phyloP scores from a whole-genome alignment of 2,888 invertebrate species.

The Campopleginae sp. region DNA sequence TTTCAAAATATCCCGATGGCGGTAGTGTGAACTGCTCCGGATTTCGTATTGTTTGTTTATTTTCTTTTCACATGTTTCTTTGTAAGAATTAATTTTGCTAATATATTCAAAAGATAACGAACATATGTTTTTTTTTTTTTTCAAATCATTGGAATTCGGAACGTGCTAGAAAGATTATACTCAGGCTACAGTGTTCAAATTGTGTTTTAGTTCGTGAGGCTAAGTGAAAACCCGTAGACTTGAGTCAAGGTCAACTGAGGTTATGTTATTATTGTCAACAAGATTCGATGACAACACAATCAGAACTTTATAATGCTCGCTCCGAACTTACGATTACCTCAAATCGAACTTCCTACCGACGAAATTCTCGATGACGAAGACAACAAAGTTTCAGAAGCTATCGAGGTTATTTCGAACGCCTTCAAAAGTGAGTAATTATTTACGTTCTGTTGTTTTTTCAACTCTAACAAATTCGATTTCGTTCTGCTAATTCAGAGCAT shows the following conservation, averaged over 20 bases:
- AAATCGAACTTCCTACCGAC: constrained; percentile 49
- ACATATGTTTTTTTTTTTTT: neutral
- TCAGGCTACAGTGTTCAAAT: neutral
- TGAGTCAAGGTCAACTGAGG: neutral
- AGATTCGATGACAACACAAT: constrained; percentile 21
- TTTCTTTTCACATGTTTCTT: neutral
- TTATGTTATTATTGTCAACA: neutral
- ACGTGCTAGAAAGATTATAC: neutral
- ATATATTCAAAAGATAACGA: neutral
- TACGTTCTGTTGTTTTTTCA: neutral
- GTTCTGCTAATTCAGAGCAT: neutral
- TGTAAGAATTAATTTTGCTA: neutral
- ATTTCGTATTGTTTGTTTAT: neutral
- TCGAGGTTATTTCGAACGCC: constrained; percentile 34
- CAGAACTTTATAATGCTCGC: constrained; percentile 28
- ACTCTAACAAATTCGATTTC: neutral
- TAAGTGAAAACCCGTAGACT: neutral
- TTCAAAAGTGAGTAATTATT: constrained; percentile 51
- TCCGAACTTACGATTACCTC: constrained; percentile 39
- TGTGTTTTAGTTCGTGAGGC: neutral
- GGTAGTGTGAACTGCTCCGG: neutral
- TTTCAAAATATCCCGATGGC: neutral
- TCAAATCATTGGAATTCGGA: neutral
- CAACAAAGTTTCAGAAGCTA: constrained; percentile 38
- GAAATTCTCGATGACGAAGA: constrained; percentile 52